Conservation (phyloP, 2,888 invertebrate species). For the Megamerina dolium region DNA sequence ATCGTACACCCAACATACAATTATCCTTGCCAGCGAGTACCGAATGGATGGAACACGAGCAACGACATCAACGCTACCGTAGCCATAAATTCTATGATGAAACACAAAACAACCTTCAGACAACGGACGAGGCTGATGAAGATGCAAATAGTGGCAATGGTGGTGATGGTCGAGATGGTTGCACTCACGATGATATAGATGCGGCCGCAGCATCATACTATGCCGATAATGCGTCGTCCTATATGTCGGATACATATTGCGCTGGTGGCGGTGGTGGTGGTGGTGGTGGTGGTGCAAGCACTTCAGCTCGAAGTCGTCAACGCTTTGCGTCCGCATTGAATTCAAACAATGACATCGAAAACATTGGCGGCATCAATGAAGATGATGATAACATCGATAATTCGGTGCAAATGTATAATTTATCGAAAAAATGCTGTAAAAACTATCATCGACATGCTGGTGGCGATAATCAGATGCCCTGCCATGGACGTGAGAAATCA, state of each 20-base stretch:
- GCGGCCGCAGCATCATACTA: no score
- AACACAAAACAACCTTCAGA: slow-evolving; percentile 36
- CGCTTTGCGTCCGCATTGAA: slow-evolving; percentile 23
- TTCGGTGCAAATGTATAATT: slow-evolving; percentile 43
- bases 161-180: slow-evolving; percentile 4
- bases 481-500: slow-evolving; percentile 14
- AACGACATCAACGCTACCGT: slow-evolving; percentile 35
- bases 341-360: slow-evolving; percentile 17
- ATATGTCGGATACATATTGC: background rate
- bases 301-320: slow-evolving; percentile 10
- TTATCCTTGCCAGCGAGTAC: slow-evolving; percentile 45
- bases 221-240: no score
- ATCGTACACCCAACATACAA: slow-evolving; percentile 45
- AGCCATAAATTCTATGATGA: slow-evolving; percentile 39
- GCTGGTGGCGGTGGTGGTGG: slow-evolving; percentile 1
- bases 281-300: slow-evolving; percentile 5
- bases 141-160: slow-evolving; percentile 20
- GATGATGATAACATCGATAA: slow-evolving; percentile 39
- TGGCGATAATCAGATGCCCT: slow-evolving; percentile 22
- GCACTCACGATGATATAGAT: no score
- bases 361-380: slow-evolving; percentile 9
- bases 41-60: slow-evolving; percentile 42
- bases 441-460: slow-evolving; percentile 38
- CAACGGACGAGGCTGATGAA: slow-evolving; percentile 25
- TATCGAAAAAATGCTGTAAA: slow-evolving; percentile 46